Evolutionary conservation across 2,888 invertebrate genomes (phyloP), one percentile per base, ranked within the genome.

Genomic region (Elysia crispata): DNA sequence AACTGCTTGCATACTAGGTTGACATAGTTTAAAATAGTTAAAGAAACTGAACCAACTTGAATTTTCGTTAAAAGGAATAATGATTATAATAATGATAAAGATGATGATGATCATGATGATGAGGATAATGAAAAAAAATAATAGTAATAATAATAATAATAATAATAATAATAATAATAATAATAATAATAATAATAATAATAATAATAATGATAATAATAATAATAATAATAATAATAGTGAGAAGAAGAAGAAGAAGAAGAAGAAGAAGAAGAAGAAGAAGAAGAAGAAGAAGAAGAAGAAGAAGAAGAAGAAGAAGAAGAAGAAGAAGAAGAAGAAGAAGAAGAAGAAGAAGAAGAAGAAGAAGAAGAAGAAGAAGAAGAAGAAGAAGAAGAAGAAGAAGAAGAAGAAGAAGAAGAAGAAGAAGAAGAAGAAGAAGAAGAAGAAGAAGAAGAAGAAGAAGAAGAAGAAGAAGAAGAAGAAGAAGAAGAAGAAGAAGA

Each of bases 151-250:
- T n/a, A 54, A 15, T 13, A 54, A 15, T 15, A 54, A 15, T 15
- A 54, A 15, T 15, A 54, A 15, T 54, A 54, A 54, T 54, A 54
- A 54, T 54, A 54, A 54, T 54, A 54, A 54, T 54, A 54, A 54
- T 54, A 54, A 54, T 54, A 54, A 54, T 54, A 54, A 54, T 54
- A 54, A 54, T 54, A 54, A 54, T 54, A 54, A 54, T 54, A 54
- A 54, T 54, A 54, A 54, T 54, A 54, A 54, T 54, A 54, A 54
- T 54, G 18, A 54, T 54, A 54, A 54, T 54, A 54, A 54, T 54
- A 54, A 54, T 54, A 54, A 54, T 54, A 54, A 54, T 54, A 54
- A 54, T 54, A 54, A 54, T 54, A 54, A 54, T 54, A 54, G 18
- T 54, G 54, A 54, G 13, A 54, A 54, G 13, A 54, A 54, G 13